phyloP scores from a whole-genome alignment of 2,888 invertebrate genomes.

The Tubulanus polymorphus region DNA sequence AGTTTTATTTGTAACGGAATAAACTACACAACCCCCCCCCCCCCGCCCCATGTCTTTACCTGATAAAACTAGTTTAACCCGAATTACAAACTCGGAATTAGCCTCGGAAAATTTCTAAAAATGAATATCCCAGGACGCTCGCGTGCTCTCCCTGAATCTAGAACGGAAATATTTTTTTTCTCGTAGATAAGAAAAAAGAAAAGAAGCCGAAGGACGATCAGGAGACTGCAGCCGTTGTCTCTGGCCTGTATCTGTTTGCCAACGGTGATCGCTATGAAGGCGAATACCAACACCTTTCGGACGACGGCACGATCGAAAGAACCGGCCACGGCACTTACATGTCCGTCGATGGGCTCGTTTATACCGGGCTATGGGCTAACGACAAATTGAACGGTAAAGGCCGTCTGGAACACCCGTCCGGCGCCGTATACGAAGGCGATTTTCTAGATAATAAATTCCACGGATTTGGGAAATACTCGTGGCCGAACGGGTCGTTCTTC shows the following conservation, averaged over 20 bases:
- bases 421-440: conserved; percentile 44
- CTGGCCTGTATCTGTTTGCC: conserved; percentile 45
- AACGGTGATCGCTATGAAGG: conserved; percentile 53
- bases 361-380: conserved; percentile 41
- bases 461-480: conserved; percentile 45
- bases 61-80: too few species aligned
- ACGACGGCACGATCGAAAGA: conserved; percentile 40
- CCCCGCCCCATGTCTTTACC: too few species aligned
- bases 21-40: too few species aligned
- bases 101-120: too few species aligned
- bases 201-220: conserved; percentile 29
- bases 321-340: conserved; percentile 39
- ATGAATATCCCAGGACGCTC: too few species aligned
- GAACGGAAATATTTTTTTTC: too few species aligned
- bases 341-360: conserved; percentile 38
- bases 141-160: too few species aligned
- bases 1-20: too few species aligned
- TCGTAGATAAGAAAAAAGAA: too few species aligned
- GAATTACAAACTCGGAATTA: too few species aligned
- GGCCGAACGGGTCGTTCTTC: conserved; percentile 49
- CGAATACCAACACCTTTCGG: conserved; percentile 34
- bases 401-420: conserved; percentile 33
- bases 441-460: conserved; percentile 50
- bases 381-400: conserved; percentile 52
- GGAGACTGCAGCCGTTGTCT: conserved; percentile 22